Conservation (phyloP, 2,888 invertebrate species). For the Pomacea canaliculata region DNA sequence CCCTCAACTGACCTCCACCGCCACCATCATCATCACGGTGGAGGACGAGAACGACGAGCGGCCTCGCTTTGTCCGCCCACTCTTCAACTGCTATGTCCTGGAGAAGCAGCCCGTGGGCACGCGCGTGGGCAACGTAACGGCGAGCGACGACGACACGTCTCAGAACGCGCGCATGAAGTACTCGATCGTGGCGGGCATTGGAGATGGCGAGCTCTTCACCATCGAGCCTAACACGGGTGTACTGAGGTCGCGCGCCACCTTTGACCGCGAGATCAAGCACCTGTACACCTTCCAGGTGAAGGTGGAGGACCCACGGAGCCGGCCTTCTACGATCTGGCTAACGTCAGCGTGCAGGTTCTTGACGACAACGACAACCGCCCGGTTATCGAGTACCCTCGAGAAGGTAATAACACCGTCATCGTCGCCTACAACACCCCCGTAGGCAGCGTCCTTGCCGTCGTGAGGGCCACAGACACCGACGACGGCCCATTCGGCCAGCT, state of each 20-base stretch:
- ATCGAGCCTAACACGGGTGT: slow-evolving; percentile 83
- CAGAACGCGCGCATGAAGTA: slow-evolving; percentile 81
- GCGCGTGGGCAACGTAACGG: slow-evolving; percentile 88
- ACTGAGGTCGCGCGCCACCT: slow-evolving; percentile 83
- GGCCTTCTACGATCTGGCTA: slow-evolving; percentile 84
- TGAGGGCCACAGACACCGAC: slow-evolving; percentile 92
- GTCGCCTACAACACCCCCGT: slow-evolving; percentile 50
- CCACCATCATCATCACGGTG: slow-evolving; percentile 81
- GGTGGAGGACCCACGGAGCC: slow-evolving; percentile 79
- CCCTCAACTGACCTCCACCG: slow-evolving; percentile 82
- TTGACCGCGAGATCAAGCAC: slow-evolving; percentile 88
- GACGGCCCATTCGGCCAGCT: slow-evolving; percentile 76
- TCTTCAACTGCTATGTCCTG: slow-evolving; percentile 88
- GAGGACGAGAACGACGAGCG: slow-evolving; percentile 95
- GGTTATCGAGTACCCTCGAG: slow-evolving; percentile 51
- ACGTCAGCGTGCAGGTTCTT: slow-evolving; percentile 92
- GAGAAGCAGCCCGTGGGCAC: slow-evolving; percentile 91
- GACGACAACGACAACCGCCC: slow-evolving; percentile 98
- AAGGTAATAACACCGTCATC: slow-evolving; percentile 54
- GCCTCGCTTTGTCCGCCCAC: slow-evolving; percentile 81
- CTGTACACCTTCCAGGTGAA: slow-evolving; percentile 85
- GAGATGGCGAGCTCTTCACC: slow-evolving; percentile 65
- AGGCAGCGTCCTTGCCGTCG: slow-evolving; percentile 70
- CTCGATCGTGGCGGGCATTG: slow-evolving; percentile 23
- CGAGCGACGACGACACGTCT: slow-evolving; percentile 91